phyloP scores from a whole-genome alignment of 2,888 invertebrate species.

The Dryadula phaetusa region DNA sequence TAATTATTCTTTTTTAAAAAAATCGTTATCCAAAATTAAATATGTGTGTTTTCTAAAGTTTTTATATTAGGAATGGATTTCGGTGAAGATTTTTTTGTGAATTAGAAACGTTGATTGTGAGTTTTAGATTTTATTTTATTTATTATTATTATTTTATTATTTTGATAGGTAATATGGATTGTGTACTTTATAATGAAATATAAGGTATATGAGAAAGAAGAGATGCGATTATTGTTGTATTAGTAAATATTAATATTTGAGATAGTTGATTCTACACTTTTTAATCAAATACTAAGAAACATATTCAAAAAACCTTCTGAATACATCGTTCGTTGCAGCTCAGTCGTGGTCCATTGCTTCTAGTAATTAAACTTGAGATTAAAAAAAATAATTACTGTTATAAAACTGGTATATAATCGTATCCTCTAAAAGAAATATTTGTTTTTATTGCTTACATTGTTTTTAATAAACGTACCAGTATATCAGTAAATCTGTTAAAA shows the following conservation, averaged over 20 bases:
- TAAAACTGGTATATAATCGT: background rate
- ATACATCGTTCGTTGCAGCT: background rate
- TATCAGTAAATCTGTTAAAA: no score
- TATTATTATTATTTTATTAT: slow-evolving; percentile 1
- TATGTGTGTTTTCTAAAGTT: background rate
- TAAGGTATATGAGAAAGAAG: no score
- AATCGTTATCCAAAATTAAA: background rate
- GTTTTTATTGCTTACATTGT: background rate
- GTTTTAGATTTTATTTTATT: background rate
- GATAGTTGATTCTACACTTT: no score
- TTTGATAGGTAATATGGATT: background rate
- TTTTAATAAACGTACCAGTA: no score
- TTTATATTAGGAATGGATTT: slow-evolving; percentile 14
- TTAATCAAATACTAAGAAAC: background rate
- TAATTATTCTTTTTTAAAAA: background rate
- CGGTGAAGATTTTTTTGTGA: slow-evolving; percentile 9
- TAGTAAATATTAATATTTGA: no score
- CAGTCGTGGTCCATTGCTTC: slow-evolving; percentile 7
- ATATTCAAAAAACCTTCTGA: background rate
- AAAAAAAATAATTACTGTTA: background rate
- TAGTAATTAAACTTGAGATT: slow-evolving; percentile 8
- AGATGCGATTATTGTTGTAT: no score
- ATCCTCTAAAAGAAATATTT: background rate
- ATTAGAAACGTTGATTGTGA: background rate
- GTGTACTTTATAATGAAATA: no score